Conservation (phyloP, 1,140 invertebrate species). For the Lepidurus packardi region DNA sequence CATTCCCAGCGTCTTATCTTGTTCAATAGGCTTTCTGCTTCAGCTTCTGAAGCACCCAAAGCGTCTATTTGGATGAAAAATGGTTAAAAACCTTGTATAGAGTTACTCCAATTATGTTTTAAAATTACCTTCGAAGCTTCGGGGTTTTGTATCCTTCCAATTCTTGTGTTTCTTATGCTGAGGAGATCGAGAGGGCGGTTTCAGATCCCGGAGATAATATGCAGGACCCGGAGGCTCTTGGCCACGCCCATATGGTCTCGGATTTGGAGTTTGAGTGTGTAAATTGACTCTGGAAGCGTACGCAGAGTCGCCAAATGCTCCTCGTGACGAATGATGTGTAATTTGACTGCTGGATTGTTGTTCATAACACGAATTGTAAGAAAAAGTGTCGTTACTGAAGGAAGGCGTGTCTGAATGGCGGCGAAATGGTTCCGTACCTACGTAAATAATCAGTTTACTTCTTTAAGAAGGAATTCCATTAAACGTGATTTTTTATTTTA, state of each 20-base stretch:
- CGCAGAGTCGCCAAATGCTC: neutral
- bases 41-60: too few relatives aligned
- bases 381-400: neutral
- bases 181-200: neutral
- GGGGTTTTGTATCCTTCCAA: neutral
- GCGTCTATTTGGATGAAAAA: too few relatives aligned
- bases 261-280: neutral
- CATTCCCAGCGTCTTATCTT: neutral
- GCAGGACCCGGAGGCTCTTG: neutral
- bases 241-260: neutral
- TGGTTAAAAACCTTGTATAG: too few relatives aligned
- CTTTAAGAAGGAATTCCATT: too few relatives aligned
- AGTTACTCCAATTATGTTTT: too few relatives aligned
- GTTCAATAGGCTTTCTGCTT: too few relatives aligned
- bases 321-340: neutral
- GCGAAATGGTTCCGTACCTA: neutral
- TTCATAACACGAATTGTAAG: neutral
- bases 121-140: neutral
- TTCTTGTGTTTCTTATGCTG: neutral
- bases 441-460: neutral
- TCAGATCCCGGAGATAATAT: neutral
- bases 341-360: neutral
- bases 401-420: neutral
- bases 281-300: neutral
- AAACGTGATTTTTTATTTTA: too few relatives aligned